Evolutionary conservation across 2,888 invertebrate species (phyloP), one percentile per base, ranked within the genome.

Genomic region (Drosophila kokeensis): DNA sequence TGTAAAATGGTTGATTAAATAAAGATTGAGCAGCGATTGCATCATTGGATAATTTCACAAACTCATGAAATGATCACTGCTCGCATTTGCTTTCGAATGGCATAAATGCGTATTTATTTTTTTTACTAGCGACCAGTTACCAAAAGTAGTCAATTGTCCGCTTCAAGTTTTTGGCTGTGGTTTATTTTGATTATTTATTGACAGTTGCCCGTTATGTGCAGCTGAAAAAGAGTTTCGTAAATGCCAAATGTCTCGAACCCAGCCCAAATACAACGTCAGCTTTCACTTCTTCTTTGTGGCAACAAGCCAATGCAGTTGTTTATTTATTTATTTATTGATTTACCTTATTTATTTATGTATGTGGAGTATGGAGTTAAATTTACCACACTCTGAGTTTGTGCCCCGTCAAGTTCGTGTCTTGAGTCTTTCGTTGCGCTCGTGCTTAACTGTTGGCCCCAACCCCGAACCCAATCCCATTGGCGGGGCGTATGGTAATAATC

Each of bases 391-490:
- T 89, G 71, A 70, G 67, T 77, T 85, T 89, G 86, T 73, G 90
- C 83, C 83, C 82, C 77, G 90, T 87, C 90, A 89, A 87, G 90
- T 87, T 87, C 89, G 89, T 87, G 89, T 74, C 90, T 90, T 73
- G 65, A 82, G 89, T 82, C 89, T 90, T 87, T 90, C 75, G 89
- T 76, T 87, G 58, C 89, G 90, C 89, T 82, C 82, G 87, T 90
- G 89, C 89, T 90, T 74, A 87, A 80, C 87, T 61, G 38, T 61
- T 82, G 84, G 67, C 73, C 80, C 57, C 40, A 40, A 40, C 40
- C 10, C 70, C 36, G 34, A 68, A 40, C 62, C 57, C 58, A 50
- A 54, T 53, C 40, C 34, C 53, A 38, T 34, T 45, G 21, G 8
- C n/a, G 68, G 78, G 73, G 82, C 89, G 82, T 86, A 87, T 87